phyloP scores from a whole-genome alignment of 2,888 invertebrate genomes.

The Amphipoea lucens region DNA sequence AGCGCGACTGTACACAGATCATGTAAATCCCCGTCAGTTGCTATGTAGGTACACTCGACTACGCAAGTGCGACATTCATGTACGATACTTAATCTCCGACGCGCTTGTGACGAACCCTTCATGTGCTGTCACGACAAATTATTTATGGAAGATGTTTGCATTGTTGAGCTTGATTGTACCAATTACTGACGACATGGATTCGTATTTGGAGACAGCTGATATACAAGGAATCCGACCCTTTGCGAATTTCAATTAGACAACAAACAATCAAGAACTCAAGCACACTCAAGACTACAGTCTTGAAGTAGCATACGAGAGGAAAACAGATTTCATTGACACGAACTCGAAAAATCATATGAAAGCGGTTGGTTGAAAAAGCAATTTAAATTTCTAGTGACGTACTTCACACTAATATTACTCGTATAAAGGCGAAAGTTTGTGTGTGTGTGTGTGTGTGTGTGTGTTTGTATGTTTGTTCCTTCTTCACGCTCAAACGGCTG shows the following conservation, averaged over 20 bases:
- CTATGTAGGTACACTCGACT: constrained; percentile 37
- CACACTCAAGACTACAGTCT: too few species aligned
- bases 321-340: not conserved
- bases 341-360: not conserved
- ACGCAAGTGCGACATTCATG: constrained; percentile 53
- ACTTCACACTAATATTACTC: too few species aligned
- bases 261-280: not conserved
- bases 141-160: constrained; percentile 47
- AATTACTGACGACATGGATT: constrained; percentile 38
- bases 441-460: too few species aligned
- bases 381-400: constrained; percentile 4
- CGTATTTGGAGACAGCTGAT: constrained; percentile 26
- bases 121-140: constrained; percentile 48
- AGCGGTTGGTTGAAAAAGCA: not conserved
- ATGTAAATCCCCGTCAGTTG: constrained; percentile 56
- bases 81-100: constrained; percentile 57
- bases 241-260: constrained; percentile 34
- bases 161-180: constrained; percentile 50
- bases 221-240: constrained; percentile 23
- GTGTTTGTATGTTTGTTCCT: too few species aligned
- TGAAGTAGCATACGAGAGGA: not conserved
- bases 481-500: too few species aligned
- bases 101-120: constrained; percentile 39
- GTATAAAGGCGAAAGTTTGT: too few species aligned
- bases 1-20: constrained; percentile 51